phyloP scores from a whole-genome alignment of 2,797 vertebrate species.

The Eidolon dupreanum region DNA sequence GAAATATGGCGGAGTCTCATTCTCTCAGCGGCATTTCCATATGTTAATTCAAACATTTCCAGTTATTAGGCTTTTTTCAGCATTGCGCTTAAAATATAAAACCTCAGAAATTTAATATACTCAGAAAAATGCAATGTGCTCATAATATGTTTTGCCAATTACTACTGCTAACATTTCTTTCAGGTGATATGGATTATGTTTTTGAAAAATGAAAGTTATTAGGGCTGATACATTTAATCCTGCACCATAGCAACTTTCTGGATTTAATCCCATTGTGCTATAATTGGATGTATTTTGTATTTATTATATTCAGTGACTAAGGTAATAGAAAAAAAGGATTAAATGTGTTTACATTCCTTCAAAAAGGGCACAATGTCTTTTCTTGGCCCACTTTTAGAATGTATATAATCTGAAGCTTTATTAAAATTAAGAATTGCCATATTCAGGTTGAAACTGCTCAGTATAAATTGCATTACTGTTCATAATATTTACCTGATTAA shows the following conservation, averaged over 20 bases:
- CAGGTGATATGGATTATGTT: background rate
- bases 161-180: background rate
- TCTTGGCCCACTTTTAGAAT: conserved; percentile 14
- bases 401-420: background rate
- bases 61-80: background rate
- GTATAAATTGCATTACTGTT: background rate
- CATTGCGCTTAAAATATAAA: background rate
- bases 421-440: background rate
- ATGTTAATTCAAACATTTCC: background rate
- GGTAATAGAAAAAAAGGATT: background rate
- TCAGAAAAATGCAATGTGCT: background rate
- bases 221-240: background rate
- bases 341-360: background rate
- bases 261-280: background rate
- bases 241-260: conserved; percentile 3
- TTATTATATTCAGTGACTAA: conserved; percentile 22
- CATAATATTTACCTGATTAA: background rate
- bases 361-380: background rate
- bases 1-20: background rate
- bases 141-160: background rate
- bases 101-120: background rate
- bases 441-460: background rate
- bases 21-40: background rate
- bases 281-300: conserved; percentile 25
- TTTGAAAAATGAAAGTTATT: conserved; percentile 53